Base-by-base conservation (phyloP, 2,888 invertebrate species). In the Leucozona laternaria region DNA sequence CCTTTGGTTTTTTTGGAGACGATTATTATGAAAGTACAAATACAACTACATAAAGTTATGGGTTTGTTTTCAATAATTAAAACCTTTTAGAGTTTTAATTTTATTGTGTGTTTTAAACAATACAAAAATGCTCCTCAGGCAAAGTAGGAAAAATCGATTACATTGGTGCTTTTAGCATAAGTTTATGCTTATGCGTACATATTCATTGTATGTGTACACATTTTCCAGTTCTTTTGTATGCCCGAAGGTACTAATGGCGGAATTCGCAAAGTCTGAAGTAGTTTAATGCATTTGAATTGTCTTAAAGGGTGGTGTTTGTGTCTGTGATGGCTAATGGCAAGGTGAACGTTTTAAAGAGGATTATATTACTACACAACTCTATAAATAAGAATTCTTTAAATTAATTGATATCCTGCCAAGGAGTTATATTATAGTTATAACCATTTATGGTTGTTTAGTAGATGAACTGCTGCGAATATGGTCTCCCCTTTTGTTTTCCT, bases 171-270 rank as follows among this genome's bases (percentile, higher is more conserved):
- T 71, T 68, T 48, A 75, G 31, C 43, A 58, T 13, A 71, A 86
- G 75, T 71, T n/a, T n/a, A 64, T 75, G 55, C 86, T 86, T 79
- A 45, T 81, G 78, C 78, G 82, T 86, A 82, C 79, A 37, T 28
- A 53, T 71, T 37, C 17, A 45, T 31, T 37, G 15, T 25, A 4
- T 53, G 22, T 53, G 57, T 71, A 20, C n/a, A 71, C 71, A 71
- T 45, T 71, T 43, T 37, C 58, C 45, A 66, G 50, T 7, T 22
- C 15, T 53, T 68, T 68, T 76, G 62, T 60, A 40, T 48, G 53
- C 72, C 60, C 48, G n/a, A 43, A 40, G 55, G 70, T 62, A 17
- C 6, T 62, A 55, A 78, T 62, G 53, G 68, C 22, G 11, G 64
- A 53, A 64, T 71, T 50, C 10, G 53, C 62, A 43, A 75, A 48